Percentiles rank a stretch among this genome's conserved stretches.
Conservation (phyloP, 2,113 vertebrate species). For the Megaceryle maxima region DNA sequence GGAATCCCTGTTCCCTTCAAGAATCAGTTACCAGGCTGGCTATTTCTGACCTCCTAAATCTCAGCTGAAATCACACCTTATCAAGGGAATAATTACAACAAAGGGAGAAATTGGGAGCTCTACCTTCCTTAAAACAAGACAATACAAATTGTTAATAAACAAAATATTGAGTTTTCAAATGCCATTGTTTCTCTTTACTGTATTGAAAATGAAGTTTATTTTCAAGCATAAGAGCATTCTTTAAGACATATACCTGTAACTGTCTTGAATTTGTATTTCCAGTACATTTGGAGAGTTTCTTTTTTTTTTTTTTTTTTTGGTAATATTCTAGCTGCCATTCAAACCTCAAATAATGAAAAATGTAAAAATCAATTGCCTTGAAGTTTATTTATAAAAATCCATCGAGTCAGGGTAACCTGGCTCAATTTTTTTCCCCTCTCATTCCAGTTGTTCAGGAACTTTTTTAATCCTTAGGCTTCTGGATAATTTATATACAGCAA, state of each 20-base stretch:
- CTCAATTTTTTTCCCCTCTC: neutral
- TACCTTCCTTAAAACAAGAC: neutral
- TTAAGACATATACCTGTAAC: neutral
- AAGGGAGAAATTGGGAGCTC: neutral
- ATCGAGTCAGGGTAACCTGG: neutral
- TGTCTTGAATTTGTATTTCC: neutral
- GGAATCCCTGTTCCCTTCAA: neutral
- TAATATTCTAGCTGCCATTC: constrained; percentile 25
- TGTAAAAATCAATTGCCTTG: constrained; percentile 15
- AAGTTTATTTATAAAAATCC: constrained; percentile 6
- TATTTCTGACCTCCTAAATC: neutral
- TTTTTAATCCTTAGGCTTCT: neutral
- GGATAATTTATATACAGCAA: constrained; percentile 8
- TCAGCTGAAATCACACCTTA: neutral
- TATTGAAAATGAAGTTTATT: neutral
- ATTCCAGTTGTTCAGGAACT: neutral
- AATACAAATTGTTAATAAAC: constrained; percentile 33
- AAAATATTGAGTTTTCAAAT: neutral
- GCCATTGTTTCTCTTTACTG: neutral
- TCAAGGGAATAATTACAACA: neutral
- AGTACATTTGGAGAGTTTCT: neutral
- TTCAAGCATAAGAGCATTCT: neutral
- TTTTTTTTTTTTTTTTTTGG: too few species aligned
- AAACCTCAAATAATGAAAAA: constrained; percentile 43
- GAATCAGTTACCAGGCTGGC: neutral